A percentile compares a stretch with the other conserved stretches of the same genome.
Conservation (phyloP, 2,888 invertebrate genomes). For the Heliconius erato region DNA sequence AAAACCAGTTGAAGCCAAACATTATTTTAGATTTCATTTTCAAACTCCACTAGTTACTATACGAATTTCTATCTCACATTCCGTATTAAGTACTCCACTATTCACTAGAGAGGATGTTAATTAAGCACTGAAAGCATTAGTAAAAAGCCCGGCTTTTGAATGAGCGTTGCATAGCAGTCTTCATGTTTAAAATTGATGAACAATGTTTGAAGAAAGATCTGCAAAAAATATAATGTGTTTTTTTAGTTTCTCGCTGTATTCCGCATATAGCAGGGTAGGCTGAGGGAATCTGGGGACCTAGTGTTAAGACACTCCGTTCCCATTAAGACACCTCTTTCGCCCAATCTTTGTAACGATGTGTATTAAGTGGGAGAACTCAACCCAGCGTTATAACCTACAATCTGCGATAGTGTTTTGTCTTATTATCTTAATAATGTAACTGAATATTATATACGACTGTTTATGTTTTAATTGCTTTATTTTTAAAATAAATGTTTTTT, state of each 20-base stretch:
- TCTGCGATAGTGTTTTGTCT: not conserved
- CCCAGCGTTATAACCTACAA: not conserved
- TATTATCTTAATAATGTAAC: not conserved
- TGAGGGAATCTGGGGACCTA: not conserved
- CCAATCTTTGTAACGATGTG: no score
- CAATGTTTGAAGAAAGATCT: conserved; percentile 51
- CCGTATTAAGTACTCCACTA: conserved; percentile 70
- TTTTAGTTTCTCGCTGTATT: not conserved
- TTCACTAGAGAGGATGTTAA: conserved; percentile 79
- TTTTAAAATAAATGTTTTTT: no score
- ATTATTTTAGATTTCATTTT: conserved; percentile 14
- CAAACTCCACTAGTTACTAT: conserved; percentile 47
- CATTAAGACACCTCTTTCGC: not conserved
- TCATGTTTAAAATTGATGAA: conserved; percentile 71
- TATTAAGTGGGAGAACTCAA: not conserved
- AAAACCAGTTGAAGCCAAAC: conserved; percentile 27
- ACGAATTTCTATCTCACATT: conserved; percentile 59
- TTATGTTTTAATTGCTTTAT: no score
- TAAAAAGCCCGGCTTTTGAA: conserved; percentile 78
- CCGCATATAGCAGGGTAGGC: not conserved
- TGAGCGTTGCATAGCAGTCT: conserved; percentile 61
- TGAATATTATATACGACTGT: no score
- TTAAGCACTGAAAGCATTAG: conserved; percentile 81
- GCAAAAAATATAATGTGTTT: conserved; percentile 36
- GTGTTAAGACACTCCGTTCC: not conserved